A percentile compares a stretch with the other conserved stretches of the same genome.
phyloP scores from a whole-genome alignment of 2,888 invertebrate species.

The Cosmia trapezina region DNA sequence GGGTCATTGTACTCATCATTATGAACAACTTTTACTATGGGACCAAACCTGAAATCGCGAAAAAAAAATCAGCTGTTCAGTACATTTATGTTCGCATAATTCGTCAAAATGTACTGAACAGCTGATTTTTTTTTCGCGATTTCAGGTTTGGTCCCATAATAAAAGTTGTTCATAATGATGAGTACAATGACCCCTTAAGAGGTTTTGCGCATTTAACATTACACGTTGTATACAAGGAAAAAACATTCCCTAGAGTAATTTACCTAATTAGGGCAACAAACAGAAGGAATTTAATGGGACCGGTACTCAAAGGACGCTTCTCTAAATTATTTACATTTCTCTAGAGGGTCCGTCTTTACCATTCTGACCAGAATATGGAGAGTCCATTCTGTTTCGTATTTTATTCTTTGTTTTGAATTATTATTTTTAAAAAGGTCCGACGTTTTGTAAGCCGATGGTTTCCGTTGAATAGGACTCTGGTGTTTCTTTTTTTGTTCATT shows the following conservation, averaged over 20 bases:
- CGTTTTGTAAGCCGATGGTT: conserved; percentile 54
- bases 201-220: too few relatives aligned
- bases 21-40: too few relatives aligned
- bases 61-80: too few relatives aligned
- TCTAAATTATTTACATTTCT: conserved; percentile 84
- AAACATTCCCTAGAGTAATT: conserved; percentile 79
- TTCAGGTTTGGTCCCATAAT: too few relatives aligned
- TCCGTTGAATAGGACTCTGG: conserved; percentile 48
- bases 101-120: too few relatives aligned
- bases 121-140: too few relatives aligned
- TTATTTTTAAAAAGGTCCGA: conserved; percentile 58
- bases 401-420: conserved; percentile 55
- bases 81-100: too few relatives aligned
- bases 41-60: too few relatives aligned
- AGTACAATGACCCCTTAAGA: too few relatives aligned
- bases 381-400: conserved; percentile 49
- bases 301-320: conserved; percentile 78
- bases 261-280: conserved; percentile 83
- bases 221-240: conserved; percentile 66
- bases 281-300: conserved; percentile 82
- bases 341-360: conserved; percentile 74
- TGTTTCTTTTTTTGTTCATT: conserved; percentile 60
- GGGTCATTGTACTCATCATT: too few relatives aligned
- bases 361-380: conserved; percentile 72
- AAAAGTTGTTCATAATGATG: too few relatives aligned